A percentile compares a stretch with the other conserved stretches of the same genome.
Conservation (phyloP, 92 coral and sea anemone species). For the Epizoanthus stellaris region DNA sequence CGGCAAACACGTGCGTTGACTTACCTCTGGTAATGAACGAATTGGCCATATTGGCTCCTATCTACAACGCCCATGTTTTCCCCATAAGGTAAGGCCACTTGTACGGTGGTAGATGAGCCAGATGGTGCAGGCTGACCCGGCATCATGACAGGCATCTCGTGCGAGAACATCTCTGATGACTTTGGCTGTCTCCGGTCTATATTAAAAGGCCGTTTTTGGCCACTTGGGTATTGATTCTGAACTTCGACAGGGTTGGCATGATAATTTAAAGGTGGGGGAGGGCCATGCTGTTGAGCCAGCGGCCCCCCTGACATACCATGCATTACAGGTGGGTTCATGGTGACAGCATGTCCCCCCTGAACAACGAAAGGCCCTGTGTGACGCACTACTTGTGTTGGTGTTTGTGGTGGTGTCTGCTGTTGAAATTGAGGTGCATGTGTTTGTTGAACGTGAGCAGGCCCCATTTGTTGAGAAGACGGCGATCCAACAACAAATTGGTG, state of each 20-base stretch:
- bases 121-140: constrained; percentile 48
- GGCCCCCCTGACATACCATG: constrained; percentile 56
- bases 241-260: constrained; percentile 73
- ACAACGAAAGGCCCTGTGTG: constrained; percentile 82
- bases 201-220: constrained; percentile 68
- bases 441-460: constrained; percentile 50
- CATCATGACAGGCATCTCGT: constrained; percentile 65
- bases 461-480: constrained; percentile 54
- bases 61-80: constrained; percentile 69
- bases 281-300: constrained; percentile 53
- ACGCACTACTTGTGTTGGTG: constrained; percentile 77
- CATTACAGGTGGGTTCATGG: constrained; percentile 67
- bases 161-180: constrained; percentile 68
- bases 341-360: constrained; percentile 73
- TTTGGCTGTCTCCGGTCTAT: constrained; percentile 72
- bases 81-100: constrained; percentile 47
- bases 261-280: constrained; percentile 62
- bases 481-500: constrained; percentile 58
- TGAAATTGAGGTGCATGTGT: constrained; percentile 73
- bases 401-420: constrained; percentile 65
- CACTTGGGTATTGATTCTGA: constrained; percentile 70
- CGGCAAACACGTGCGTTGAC: neutral
- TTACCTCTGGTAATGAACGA: constrained; percentile 66
- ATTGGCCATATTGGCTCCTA: constrained; percentile 72
- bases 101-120: constrained; percentile 37